Conservation (phyloP, 2,113 vertebrate genomes). For the Romanogobio albipinnatus region DNA sequence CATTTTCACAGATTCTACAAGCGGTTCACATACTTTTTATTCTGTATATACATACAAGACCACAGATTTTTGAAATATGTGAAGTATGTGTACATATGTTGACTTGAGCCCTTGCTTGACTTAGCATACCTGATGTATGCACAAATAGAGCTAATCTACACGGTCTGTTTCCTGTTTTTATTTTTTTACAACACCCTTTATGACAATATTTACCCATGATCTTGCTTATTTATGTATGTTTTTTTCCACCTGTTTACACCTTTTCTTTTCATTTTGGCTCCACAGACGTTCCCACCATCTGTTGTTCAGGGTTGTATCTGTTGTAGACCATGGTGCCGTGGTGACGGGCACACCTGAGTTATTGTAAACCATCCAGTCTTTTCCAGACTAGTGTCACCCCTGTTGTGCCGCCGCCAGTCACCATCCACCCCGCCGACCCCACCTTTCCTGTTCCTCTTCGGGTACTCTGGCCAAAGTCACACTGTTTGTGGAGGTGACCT, state of each 20-base stretch:
- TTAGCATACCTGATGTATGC: not conserved
- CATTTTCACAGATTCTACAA: too few species aligned
- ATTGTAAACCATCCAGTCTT: conserved; percentile 49
- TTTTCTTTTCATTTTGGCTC: conserved; percentile 31
- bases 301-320: conserved; percentile 35
- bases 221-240: not conserved
- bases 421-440: conserved; percentile 45
- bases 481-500: conserved; percentile 78
- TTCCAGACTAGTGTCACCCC: conserved; percentile 44
- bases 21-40: too few species aligned
- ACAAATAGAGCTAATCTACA: not conserved
- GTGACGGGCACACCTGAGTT: conserved; percentile 52
- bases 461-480: conserved; percentile 69
- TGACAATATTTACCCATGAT: conserved; percentile 41
- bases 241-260: conserved; percentile 13
- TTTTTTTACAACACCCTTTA: conserved; percentile 11
- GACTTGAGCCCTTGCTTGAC: not conserved
- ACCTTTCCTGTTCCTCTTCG: conserved; percentile 57
- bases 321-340: conserved; percentile 38
- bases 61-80: too few species aligned
- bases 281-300: conserved; percentile 40
- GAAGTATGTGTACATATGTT: too few species aligned
- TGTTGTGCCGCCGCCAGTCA: conserved; percentile 61
- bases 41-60: too few species aligned
- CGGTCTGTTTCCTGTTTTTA: conserved; percentile 39